Evolutionary conservation across 2,888 invertebrate genomes (phyloP).

Genomic region (Hartigia nigra): DNA sequence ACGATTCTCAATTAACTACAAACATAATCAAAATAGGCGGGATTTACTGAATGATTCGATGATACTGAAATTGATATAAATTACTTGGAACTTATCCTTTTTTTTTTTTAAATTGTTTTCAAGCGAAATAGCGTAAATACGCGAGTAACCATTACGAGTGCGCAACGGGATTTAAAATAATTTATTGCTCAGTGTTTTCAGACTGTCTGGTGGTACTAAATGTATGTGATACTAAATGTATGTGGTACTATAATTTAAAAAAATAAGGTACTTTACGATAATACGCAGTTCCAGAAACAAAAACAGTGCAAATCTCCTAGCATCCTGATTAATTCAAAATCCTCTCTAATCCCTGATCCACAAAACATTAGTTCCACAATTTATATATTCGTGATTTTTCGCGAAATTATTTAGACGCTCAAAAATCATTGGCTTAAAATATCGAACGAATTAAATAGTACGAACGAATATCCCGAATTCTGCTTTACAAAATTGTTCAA

Average conservation of each 20-base stretch:
- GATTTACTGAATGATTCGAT: background rate
- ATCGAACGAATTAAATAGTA: background rate
- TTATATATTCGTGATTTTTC: background rate
- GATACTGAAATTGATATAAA: background rate
- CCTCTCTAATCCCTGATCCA: background rate
- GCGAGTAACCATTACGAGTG: slow-evolving; percentile 31
- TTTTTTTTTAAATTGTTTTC: background rate
- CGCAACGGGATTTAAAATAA: slow-evolving; percentile 33
- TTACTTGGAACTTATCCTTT: background rate
- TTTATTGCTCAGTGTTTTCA: slow-evolving; percentile 31
- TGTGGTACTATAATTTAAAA: slow-evolving; percentile 31
- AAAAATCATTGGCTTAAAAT: background rate
- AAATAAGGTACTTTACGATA: slow-evolving; percentile 19
- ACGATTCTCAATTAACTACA: background rate
- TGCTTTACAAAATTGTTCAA: background rate
- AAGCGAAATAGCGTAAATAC: background rate
- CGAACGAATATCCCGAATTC: background rate
- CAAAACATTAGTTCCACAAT: no score
- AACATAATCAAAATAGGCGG: background rate
- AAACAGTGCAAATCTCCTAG: slow-evolving; percentile 8
- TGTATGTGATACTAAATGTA: slow-evolving; percentile 29
- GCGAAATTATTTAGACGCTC: background rate
- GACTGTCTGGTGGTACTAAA: slow-evolving; percentile 20
- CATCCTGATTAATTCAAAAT: background rate
- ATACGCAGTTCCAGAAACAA: slow-evolving; percentile 23